These are phyloP conservation scores for Varanus salvator DNA, from an alignment of 2,113 vertebrate genomes.

Conservation along the genomic window DNA sequence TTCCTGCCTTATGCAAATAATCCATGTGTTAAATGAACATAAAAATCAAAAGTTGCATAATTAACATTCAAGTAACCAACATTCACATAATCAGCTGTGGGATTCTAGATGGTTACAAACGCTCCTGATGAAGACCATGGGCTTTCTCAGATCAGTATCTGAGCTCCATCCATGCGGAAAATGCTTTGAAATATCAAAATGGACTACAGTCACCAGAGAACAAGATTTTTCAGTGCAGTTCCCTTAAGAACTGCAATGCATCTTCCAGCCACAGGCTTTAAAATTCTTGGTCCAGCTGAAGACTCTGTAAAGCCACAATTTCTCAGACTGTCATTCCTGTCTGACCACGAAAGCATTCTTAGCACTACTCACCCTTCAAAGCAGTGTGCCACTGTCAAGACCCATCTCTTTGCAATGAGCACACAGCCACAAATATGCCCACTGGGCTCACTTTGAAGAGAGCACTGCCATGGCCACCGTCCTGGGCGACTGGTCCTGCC, in stretches of 20 bases:
- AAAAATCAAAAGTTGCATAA: too few relatives aligned
- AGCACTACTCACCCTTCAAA: constrained; percentile 89
- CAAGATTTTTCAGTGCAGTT: not conserved
- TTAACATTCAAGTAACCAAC: not conserved
- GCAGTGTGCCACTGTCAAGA: constrained; percentile 93
- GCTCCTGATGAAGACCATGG: not conserved
- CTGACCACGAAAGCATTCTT: rapidly evolving
- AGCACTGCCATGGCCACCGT: constrained; percentile 98
- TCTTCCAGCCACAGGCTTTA: not conserved
- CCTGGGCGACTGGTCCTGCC: constrained; percentile 91
- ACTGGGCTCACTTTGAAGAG: constrained; percentile 91
- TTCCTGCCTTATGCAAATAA: too few relatives aligned
- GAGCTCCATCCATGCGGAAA: too few relatives aligned
- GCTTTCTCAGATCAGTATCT: not conserved
- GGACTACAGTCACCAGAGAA: not conserved
- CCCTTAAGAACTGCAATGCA: not conserved
- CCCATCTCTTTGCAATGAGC: constrained; percentile 89
- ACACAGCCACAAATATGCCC: constrained; percentile 96
- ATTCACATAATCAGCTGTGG: not conserved
- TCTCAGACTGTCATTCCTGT: not conserved
- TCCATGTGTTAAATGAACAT: too few relatives aligned
- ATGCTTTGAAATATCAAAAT: not conserved
- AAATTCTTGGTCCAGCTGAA: not conserved
- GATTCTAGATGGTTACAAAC: not conserved
- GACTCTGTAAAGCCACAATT: not conserved